Base-by-base conservation (phyloP, 2,113 vertebrate genomes). In the Mirounga angustirostris region DNA sequence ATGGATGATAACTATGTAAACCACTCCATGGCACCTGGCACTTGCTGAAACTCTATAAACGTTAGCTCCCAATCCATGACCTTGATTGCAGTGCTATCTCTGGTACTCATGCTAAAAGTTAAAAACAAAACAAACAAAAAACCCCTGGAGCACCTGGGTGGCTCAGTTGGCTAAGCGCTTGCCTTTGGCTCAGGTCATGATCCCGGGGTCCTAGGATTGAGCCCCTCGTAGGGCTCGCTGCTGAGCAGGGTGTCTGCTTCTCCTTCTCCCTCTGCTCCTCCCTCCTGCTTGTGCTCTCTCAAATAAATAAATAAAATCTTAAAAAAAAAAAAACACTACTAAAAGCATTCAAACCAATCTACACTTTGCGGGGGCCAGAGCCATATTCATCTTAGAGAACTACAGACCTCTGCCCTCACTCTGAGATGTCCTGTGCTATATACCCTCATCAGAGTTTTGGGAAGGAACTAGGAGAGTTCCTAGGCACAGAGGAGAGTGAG, bases 351-450 rank as follows among this genome's bases (percentile, higher is more conserved):
- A 65, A 5, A 65, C 0, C 1, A 82, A 82, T 58, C 26, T 26
- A 21, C 2, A 33, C n/a, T 82, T 33, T 63, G 22, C 1, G 3
- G 33, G 21, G 43, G 7, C 0, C 5, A 21, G 1, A 3, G 0
- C 21, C 61, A 56, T 67, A 12, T 18, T 33, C 28, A 61, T 79
- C 30, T 86, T 50, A 40, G 7, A 89, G 43, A 97, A 79, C 36
- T 88, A 52, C 1, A 79, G 12, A 78, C 12, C 40, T 93, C 26
- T 89, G 30, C 19, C n/a, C 11, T 65, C n/a, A 50, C 21, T 82
- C 46, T 54, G 30, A 52, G n/a, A 82, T 56, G 12, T 40, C 40
- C n/a, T 78, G 18, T 36, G 52, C 80, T 56, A 36, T 54, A 33
- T n/a, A 19, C 19, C 6, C 1, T 65, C 65, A 78, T 5, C 40